Base-by-base conservation (phyloP, 23 tunicate genomes). In the Styela plicata region DNA sequence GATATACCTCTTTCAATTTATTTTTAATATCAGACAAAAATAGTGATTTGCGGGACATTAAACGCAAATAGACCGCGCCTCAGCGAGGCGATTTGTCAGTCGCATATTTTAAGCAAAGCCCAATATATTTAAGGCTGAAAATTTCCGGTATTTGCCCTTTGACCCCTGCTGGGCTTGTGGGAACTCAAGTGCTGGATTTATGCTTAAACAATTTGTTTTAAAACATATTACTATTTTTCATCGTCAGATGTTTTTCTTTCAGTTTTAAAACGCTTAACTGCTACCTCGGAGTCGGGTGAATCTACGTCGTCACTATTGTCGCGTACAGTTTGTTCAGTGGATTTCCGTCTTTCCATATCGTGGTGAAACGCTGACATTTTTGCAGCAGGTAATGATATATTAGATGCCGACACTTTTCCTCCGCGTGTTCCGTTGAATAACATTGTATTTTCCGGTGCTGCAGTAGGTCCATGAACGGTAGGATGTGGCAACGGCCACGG, bases 401-500 rank as follows among this genome's bases (percentile, higher is more conserved):
- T 44, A 7, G 13, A 44, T 44, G 57, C 10, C 13, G 57, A 44
- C 7, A 44, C 57, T 44, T 44, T 44, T 44, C 57, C 10, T 13
- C 13, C 57, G 57, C 57, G 7, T 13, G 57, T 44, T 5, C 7
- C 57, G 57, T 44, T 44, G 13, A 5, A 44, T 44, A 44, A 5
- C 57, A 44, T 44, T 5, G 57, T 13, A 44, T 44, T 44, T 5
- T 44, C 57, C 57, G 57, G 57, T 5, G 29, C 77, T 2, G 3
- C 3, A 36, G 3, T 33, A 5, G 77, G 35, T 3, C 37, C 77
- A 32, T 27, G 77, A 21, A 71, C 24, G 16, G 34, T 3, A 19
- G 77, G 36, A 31, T 71, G 34, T 34, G 77, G 13, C 34, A 71
- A 2, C 36, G 77, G 77, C 77, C 77, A 71, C 5, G 34, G 77